phyloP scores from a whole-genome alignment of 2,113 vertebrate species.

The Tupaia chinensis region DNA sequence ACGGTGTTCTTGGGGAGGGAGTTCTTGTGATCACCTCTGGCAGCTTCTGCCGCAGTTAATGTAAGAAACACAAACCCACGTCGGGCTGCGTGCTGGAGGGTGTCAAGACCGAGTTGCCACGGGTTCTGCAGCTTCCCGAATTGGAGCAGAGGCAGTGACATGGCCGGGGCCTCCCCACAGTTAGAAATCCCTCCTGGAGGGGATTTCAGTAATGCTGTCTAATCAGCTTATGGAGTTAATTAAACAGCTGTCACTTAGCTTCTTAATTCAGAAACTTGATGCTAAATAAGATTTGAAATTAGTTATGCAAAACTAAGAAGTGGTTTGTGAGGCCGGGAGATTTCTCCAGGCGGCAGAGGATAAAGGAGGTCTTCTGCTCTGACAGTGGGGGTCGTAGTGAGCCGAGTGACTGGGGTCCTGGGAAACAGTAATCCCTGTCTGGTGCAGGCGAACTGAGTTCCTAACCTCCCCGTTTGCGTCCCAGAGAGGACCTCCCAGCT shows the following conservation, averaged over 20 bases:
- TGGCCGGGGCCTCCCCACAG: slow-evolving; percentile 80
- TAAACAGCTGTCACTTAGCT: slow-evolving; percentile 89
- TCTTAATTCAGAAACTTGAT: slow-evolving; percentile 86
- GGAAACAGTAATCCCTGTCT: neutral
- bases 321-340: slow-evolving; percentile 52
- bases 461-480: accelerated
- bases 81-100: slow-evolving; percentile 72
- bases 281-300: slow-evolving; percentile 86
- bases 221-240: slow-evolving; percentile 91
- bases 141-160: slow-evolving; percentile 79
- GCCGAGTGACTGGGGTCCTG: neutral
- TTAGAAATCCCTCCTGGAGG: slow-evolving; percentile 83
- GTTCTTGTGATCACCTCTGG: neutral
- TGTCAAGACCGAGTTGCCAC: slow-evolving; percentile 57
- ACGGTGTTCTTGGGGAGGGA: neutral
- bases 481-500: accelerated
- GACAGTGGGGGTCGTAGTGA: accelerated
- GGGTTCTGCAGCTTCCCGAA: slow-evolving; percentile 79
- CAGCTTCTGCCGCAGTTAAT: neutral
- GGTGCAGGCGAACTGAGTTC: accelerated
- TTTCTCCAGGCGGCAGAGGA: slow-evolving; percentile 26
- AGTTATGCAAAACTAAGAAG: slow-evolving; percentile 75
- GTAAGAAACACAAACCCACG: neutral
- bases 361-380: neutral
- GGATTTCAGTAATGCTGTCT: slow-evolving; percentile 85